These are phyloP conservation scores for Paracyclopina nana DNA, from an alignment of 1,140 invertebrate species.

Conservation along the genomic window DNA sequence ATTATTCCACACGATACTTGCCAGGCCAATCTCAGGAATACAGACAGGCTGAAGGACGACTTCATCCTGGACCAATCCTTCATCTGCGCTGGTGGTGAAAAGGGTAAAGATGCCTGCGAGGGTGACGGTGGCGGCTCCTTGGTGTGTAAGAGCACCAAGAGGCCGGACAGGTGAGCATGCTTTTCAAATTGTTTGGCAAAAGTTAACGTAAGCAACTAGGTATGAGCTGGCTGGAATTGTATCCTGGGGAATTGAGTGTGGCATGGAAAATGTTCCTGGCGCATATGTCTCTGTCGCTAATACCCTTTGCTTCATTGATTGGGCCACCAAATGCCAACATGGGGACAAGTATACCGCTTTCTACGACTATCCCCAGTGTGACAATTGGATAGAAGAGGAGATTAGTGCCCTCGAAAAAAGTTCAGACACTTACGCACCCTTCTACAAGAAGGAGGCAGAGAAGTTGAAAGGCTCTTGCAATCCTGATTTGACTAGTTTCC, in stretches of 20 bases:
- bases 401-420: too few species aligned
- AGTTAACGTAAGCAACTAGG: neutral
- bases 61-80: constrained; percentile 26
- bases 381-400: too few species aligned
- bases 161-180: too few species aligned
- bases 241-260: constrained; percentile 47
- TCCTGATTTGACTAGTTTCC: too few species aligned
- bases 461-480: too few species aligned
- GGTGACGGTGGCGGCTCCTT: constrained; percentile 27
- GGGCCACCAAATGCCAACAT: constrained; percentile 7
- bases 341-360: too few species aligned
- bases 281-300: constrained; percentile 40
- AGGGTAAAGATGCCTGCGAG: constrained; percentile 31
- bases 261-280: constrained; percentile 40
- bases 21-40: neutral
- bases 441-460: too few species aligned
- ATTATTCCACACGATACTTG: neutral
- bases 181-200: too few species aligned
- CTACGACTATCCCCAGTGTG: too few species aligned
- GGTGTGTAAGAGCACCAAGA: constrained; percentile 21
- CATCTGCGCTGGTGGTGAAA: constrained; percentile 33
- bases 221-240: constrained; percentile 43
- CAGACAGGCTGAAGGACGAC: neutral
- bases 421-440: too few species aligned
- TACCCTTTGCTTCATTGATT: constrained; percentile 13